These are phyloP conservation scores for Oryzias woworae DNA, from an alignment of 2,113 vertebrate genomes.

Conservation along the genomic window DNA sequence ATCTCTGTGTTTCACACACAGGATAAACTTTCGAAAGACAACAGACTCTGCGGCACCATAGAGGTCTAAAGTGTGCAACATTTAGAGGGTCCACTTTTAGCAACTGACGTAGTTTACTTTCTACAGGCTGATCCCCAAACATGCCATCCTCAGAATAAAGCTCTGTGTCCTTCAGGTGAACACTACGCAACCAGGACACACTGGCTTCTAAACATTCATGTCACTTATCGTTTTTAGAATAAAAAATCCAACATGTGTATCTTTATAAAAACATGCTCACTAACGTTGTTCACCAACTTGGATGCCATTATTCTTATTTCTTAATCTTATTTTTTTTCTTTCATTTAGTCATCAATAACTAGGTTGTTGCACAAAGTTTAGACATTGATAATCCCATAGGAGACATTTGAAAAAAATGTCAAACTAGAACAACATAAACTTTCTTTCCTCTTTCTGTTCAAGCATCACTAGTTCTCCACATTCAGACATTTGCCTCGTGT, in stretches of 20 bases:
- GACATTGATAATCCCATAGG: too few relatives aligned
- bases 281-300: not conserved
- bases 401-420: too few relatives aligned
- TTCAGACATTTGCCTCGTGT: slow-evolving; percentile 38
- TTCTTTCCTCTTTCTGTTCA: not conserved
- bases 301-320: not conserved
- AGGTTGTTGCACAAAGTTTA: too few relatives aligned
- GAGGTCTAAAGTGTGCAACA: slow-evolving; percentile 11
- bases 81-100: slow-evolving; percentile 33
- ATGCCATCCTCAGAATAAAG: slow-evolving; percentile 38
- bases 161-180: slow-evolving; percentile 17
- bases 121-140: slow-evolving; percentile 31
- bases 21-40: slow-evolving; percentile 17
- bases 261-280: too few relatives aligned
- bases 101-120: slow-evolving; percentile 30
- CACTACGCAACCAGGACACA: not conserved
- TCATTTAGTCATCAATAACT: not conserved
- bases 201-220: too few relatives aligned
- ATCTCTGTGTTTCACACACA: slow-evolving; percentile 11
- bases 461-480: slow-evolving; percentile 4
- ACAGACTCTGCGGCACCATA: slow-evolving; percentile 29
- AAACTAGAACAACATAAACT: not conserved
- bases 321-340: not conserved
- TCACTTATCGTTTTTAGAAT: too few relatives aligned
- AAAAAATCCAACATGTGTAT: too few relatives aligned